Conservation (phyloP, 2,113 vertebrate genomes). For the Todiramphus chloris region DNA sequence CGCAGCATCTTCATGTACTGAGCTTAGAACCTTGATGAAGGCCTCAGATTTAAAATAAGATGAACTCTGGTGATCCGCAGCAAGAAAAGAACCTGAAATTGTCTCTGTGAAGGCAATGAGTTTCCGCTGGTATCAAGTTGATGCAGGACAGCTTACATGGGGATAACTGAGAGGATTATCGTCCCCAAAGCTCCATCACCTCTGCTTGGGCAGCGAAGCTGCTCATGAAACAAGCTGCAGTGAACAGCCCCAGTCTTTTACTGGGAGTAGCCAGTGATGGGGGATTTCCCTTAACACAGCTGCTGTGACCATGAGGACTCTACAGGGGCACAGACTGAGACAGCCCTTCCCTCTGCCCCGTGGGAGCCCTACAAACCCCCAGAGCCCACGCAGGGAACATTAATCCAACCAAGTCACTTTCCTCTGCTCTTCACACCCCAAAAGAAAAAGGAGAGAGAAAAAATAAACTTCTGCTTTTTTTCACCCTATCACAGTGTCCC, state of each 20-base stretch:
- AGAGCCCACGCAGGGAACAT: neutral
- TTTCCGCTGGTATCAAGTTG: neutral
- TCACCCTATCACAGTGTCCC: too few relatives aligned
- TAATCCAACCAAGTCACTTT: neutral
- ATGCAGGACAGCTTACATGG: neutral
- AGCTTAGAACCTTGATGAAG: neutral
- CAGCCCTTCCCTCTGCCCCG: fast-evolving
- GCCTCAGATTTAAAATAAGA: neutral
- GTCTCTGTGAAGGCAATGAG: neutral
- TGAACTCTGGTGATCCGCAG: neutral
- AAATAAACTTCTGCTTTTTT: neutral
- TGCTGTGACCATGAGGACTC: neutral
- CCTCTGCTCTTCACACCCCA: neutral
- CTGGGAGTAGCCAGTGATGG: neutral
- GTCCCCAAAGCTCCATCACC: neutral
- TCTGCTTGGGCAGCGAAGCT: neutral
- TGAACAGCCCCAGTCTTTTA: neutral
- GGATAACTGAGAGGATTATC: neutral
- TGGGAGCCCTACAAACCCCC: neutral
- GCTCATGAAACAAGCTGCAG: neutral
- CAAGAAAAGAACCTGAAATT: neutral
- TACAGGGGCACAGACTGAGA: too few relatives aligned
- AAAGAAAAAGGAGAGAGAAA: neutral
- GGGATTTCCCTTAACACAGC: neutral
- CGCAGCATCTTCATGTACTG: neutral